Evolutionary conservation across 2,113 vertebrate genomes (phyloP), one percentile per base, ranked within the genome.

Genomic region (Limanda limanda): DNA sequence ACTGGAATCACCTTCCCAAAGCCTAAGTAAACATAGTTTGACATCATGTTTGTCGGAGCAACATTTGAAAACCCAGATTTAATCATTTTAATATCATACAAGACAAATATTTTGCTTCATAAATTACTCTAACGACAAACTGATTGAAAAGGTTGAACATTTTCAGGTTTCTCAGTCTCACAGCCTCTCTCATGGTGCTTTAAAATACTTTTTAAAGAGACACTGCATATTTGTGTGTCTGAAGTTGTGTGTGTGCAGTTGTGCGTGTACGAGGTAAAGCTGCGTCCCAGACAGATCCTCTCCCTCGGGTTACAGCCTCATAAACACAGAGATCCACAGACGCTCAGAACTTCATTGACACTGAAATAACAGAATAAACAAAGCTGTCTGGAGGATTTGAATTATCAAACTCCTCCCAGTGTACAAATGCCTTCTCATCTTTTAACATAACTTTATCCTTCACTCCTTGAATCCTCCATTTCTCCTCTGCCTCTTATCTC

Each of bases 311-410:
- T 56, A 18, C 7, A 72, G n/a, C 5, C 60, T 74, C 17, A 61
- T 48, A 58, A 84, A 78, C 56, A 56, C 61, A 5, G 31, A 56
- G 68, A 20, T 15, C 68, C 63, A 37, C 24, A 4, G 56, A 69
- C 3, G 10, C 35, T 58, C 21, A 73, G 37, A 71, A 25, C 52
- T 27, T 59, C 21, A 54, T 37, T 8, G 0, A 66, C 42, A 55
- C n/a, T 0, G 2, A 37, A 68, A 21, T n/a, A 63, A 64, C 54
- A 66, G 10, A 55, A 68, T n/a, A 62, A 74, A 78, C 23, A 54
- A 18, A 27, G 4, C 23, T 12, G 13, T 56, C 1, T 54, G 8
- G 70, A 21, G 37, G 47, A 14, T n/a, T 47, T 59, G 12, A 18
- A 6, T 20, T 3, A 24, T 57, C 21, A 45, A 54, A 8, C 21